These are phyloP conservation scores for Amblyjoppa fuscipennis DNA, from an alignment of 2,888 invertebrate genomes.

Conservation along the genomic window DNA sequence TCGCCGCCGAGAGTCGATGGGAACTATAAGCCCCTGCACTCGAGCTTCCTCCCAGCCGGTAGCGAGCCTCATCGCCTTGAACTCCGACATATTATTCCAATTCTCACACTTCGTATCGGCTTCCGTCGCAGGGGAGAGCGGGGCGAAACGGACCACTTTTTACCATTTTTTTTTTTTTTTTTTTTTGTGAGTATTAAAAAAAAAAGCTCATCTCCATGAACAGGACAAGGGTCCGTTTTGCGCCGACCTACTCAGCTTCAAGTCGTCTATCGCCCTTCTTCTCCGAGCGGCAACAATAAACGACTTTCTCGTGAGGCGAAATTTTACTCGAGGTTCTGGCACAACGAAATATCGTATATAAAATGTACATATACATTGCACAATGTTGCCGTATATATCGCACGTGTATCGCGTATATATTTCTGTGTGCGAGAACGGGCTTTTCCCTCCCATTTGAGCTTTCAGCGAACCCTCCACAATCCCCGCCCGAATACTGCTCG, in stretches of 20 bases:
- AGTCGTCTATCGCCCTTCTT: neutral
- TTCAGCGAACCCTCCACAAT: neutral
- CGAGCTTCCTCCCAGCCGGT: neutral
- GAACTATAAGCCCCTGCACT: neutral
- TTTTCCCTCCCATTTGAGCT: neutral
- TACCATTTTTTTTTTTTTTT: neutral
- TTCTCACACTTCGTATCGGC: neutral
- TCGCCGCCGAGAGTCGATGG: neutral
- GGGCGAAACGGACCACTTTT: too few relatives aligned
- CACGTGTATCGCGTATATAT: too few relatives aligned
- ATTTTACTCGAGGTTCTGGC: neutral
- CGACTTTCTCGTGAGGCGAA: conserved; percentile 25
- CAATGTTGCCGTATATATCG: neutral
- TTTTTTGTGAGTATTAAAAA: neutral
- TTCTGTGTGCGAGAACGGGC: neutral
- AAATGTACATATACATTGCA: neutral
- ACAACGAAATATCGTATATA: conserved; percentile 22
- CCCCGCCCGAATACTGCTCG: neutral
- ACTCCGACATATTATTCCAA: neutral
- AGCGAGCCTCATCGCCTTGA: neutral
- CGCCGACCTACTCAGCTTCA: neutral
- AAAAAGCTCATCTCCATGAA: too few relatives aligned
- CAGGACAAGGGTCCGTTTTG: too few relatives aligned
- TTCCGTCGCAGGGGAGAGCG: neutral
- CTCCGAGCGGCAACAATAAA: conserved; percentile 12